Evolutionary conservation across 2,888 invertebrate genomes (phyloP).

Genomic region (Synergus japonicus): DNA sequence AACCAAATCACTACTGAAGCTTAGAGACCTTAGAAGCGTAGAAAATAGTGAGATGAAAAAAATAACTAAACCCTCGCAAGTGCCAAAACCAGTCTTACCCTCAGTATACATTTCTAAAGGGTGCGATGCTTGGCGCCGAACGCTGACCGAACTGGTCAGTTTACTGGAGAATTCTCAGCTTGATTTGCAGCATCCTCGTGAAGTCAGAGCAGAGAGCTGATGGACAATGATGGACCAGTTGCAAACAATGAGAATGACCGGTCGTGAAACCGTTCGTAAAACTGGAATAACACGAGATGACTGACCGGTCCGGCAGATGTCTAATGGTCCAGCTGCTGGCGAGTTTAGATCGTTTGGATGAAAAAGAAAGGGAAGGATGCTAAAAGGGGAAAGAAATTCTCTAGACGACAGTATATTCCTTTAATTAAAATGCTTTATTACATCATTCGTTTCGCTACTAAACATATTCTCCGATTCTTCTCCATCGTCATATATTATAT

Average conservation of each 20-base stretch:
- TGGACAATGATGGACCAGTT: slow-evolving; percentile 71
- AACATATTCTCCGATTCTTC: background rate
- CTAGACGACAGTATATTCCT: background rate
- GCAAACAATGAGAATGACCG: slow-evolving; percentile 68
- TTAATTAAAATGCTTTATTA: slow-evolving; percentile 49
- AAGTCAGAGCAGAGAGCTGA: slow-evolving; percentile 52
- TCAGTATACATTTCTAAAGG: slow-evolving; percentile 48
- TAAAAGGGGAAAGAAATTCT: background rate
- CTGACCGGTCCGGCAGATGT: slow-evolving; percentile 76
- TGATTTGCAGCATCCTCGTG: slow-evolving; percentile 71
- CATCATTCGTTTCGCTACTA: background rate
- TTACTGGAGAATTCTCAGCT: slow-evolving; percentile 49
- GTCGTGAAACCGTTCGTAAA: slow-evolving; percentile 61
- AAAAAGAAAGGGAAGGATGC: slow-evolving; percentile 42
- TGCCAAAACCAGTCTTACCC: slow-evolving; percentile 67
- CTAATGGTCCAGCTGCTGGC: slow-evolving; percentile 71
- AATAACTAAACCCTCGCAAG: slow-evolving; percentile 44
- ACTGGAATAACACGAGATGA: slow-evolving; percentile 72
- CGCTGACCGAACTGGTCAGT: slow-evolving; percentile 69
- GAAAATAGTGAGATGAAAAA: slow-evolving; percentile 54
- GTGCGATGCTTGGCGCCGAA: slow-evolving; percentile 51
- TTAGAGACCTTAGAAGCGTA: slow-evolving; percentile 18
- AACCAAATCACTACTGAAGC: slow-evolving; percentile 30
- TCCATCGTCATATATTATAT: background rate
- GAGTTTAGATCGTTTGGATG: slow-evolving; percentile 25